phyloP scores from a whole-genome alignment of 2,888 invertebrate genomes.

The Hedychridium roseum region DNA sequence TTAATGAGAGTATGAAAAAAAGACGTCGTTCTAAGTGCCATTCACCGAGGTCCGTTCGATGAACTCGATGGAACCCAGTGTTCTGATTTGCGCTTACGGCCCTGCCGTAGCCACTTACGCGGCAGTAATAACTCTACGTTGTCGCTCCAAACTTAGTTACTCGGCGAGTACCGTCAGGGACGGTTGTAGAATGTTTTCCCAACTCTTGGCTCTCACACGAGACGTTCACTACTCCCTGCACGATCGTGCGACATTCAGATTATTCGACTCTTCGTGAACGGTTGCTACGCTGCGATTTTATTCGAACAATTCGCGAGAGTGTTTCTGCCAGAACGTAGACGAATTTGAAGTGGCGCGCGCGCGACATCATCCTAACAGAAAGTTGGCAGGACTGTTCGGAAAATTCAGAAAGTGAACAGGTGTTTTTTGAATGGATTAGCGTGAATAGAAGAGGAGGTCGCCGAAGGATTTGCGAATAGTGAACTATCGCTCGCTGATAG shows the following conservation, averaged over 20 bases:
- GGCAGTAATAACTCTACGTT: slow-evolving; percentile 52
- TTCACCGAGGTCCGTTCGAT: too few species aligned
- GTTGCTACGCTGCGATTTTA: too few species aligned
- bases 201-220: too few species aligned
- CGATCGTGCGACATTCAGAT: too few species aligned
- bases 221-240: too few species aligned
- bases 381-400: slow-evolving; percentile 71
- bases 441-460: slow-evolving; percentile 65
- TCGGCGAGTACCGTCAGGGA: slow-evolving; percentile 30
- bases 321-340: too few species aligned
- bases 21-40: too few species aligned
- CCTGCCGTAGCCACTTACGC: slow-evolving; percentile 47
- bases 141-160: slow-evolving; percentile 43
- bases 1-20: too few species aligned
- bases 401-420: slow-evolving; percentile 79
- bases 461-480: slow-evolving; percentile 34
- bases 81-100: slow-evolving; percentile 10
- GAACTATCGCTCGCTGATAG: slow-evolving; percentile 24
- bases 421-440: slow-evolving; percentile 76
- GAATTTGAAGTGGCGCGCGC: slow-evolving; percentile 38
- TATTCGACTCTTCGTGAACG: too few species aligned
- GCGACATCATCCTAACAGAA: too few species aligned
- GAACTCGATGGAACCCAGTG: too few species aligned
- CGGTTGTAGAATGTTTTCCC: slow-evolving; percentile 15
- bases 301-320: too few species aligned